phyloP scores from a whole-genome alignment of 2,113 vertebrate genomes.

The Aix galericulata region DNA sequence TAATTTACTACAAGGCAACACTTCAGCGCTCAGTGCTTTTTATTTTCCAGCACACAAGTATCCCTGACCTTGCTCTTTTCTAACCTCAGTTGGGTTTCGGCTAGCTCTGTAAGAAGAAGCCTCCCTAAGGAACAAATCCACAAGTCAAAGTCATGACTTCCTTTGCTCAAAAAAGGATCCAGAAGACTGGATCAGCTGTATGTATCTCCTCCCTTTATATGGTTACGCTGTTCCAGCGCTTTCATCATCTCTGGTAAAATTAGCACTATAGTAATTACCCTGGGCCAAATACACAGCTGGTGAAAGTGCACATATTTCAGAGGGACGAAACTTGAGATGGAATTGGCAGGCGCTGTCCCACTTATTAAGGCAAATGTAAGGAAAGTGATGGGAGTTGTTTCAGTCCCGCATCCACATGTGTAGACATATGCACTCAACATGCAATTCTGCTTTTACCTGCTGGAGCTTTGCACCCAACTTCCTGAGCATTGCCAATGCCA shows the following conservation, averaged over 20 bases:
- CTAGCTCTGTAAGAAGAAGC: not conserved
- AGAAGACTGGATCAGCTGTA: not conserved
- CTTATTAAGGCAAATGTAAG: not conserved
- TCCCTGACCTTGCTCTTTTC: not conserved
- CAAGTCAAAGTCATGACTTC: not conserved
- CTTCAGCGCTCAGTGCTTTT: not conserved
- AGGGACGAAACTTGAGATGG: not conserved
- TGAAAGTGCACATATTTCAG: conserved; percentile 10
- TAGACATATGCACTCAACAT: fast-evolving
- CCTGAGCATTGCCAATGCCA: not conserved
- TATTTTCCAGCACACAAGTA: not conserved
- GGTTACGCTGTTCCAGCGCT: not conserved
- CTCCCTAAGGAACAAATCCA: not conserved
- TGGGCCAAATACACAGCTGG: not conserved
- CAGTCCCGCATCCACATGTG: not conserved
- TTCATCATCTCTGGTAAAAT: conserved; percentile 54
- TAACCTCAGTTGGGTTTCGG: not conserved
- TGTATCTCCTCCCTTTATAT: not conserved
- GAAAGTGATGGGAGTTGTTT: not conserved
- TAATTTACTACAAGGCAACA: conserved; percentile 14
- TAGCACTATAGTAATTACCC: not conserved
- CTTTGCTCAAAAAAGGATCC: not conserved
- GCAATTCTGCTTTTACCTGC: not conserved
- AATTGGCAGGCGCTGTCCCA: not conserved
- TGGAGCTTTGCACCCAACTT: not conserved